Evolutionary conservation across 2,888 invertebrate species (phyloP).

Genomic region (Tipula confusa): DNA sequence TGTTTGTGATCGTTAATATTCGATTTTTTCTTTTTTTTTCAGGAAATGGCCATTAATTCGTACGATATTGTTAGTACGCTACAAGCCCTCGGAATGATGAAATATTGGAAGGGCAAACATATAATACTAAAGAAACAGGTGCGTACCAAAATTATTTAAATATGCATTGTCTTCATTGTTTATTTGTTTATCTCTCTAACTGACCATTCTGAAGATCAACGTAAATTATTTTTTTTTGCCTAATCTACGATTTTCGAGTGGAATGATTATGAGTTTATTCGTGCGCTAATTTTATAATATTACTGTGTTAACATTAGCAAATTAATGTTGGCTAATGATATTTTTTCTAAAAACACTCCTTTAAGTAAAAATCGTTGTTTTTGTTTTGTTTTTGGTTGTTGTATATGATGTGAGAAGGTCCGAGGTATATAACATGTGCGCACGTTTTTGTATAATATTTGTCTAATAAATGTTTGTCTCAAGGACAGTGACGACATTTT

Average conservation of each 20-base stretch:
- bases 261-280: neutral
- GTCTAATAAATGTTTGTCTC: neutral
- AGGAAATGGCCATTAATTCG: constrained; percentile 93
- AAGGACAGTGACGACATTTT: neutral
- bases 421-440: neutral
- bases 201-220: neutral
- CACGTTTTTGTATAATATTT: neutral
- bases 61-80: constrained; percentile 97
- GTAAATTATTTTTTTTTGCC: neutral
- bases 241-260: neutral
- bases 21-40: constrained; percentile 39
- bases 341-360: neutral
- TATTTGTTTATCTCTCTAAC: constrained; percentile 27
- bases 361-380: no score
- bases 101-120: constrained; percentile 99
- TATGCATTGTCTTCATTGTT: neutral
- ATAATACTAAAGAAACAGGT: constrained; percentile 92
- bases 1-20: neutral
- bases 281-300: neutral
- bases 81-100: constrained; percentile 94
- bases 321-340: neutral
- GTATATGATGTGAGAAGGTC: neutral
- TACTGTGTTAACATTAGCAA: neutral
- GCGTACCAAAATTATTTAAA: constrained; percentile 37
- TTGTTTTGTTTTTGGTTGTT: neutral